Evolutionary conservation across 1,140 invertebrate species (phyloP), one percentile per base, ranked within the genome.

Genomic region (Heliconius hewitsoni): DNA sequence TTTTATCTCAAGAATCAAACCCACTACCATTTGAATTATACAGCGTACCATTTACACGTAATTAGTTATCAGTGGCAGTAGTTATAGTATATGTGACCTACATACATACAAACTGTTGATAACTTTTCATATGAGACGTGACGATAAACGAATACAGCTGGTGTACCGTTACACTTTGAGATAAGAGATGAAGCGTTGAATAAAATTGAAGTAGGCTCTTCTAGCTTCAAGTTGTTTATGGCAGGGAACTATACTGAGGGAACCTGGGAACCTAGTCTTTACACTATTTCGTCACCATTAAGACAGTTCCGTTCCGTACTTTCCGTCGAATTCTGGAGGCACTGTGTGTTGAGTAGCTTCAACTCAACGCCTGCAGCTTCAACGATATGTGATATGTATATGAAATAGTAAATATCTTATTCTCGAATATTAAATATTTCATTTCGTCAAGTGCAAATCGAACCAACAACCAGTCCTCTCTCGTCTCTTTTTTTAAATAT

Each of bases 131-230:
- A 79, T 66, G 60, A 66, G 23, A 66, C 81, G 81, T 82, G 81
- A 82, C 74, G 81, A 82, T 82, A 79, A 82, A 76, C 81, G 74
- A 79, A 82, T 82, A 76, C 72, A 72, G 74, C 39, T 60, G 71
- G 70, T 70, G 42, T 74, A 76, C 77, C 71, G 77, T 77, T 71
- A 76, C 13, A 16, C 39, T 34, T 3, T 46, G 66, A 76, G 46
- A 52, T 60, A 79, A 27, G 73, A 72, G 81, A 30, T 71, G 52
- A 19, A 76, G 81, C 81, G 81, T 71, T 76, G 4, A 30, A 27
- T 66, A 16, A 11, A 66, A 66, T 16, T n/a, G 23, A 66, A 66
- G 13, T 30, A 57, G n/a, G 19, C 4, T 60, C 9, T 23, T 27
- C 3, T 60, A 23, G 55, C n/a, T 23, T 60, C 3, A 60, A 0